These are phyloP conservation scores for Dryomyza anilis DNA, from an alignment of 2,888 invertebrate genomes.

Conservation along the genomic window DNA sequence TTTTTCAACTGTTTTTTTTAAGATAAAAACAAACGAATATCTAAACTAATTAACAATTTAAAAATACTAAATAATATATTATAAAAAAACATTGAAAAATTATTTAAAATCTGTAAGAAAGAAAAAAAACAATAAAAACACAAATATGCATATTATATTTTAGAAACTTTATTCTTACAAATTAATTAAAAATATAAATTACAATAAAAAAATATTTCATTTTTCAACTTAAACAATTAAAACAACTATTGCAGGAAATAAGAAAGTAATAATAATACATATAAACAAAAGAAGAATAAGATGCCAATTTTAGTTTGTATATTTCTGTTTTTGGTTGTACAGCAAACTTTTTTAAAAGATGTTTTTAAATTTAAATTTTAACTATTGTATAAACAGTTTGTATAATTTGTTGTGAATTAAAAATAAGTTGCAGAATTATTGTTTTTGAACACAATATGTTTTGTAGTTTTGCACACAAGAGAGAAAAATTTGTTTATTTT, in stretches of 20 bases:
- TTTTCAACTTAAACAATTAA: conserved; percentile 12
- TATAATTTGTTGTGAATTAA: no score
- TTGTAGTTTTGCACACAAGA: no score
- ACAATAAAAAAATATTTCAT: conserved; percentile 16
- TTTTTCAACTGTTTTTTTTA: no score
- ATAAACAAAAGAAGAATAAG: no score
- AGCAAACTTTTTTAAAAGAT: no score
- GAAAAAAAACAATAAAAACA: background rate
- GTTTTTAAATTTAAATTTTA: background rate
- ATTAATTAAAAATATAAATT: conserved; percentile 19
- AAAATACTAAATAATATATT: background rate
- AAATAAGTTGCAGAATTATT: no score
- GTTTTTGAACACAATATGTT: no score
- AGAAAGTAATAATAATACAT: no score
- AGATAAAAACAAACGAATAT: background rate
- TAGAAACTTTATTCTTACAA: conserved; percentile 26
- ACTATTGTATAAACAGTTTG: no score
- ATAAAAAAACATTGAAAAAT: background rate
- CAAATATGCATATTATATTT: conserved; percentile 9
- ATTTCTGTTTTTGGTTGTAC: no score
- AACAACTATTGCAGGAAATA: conserved; percentile 13
- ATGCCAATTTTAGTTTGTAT: no score
- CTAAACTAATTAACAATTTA: background rate
- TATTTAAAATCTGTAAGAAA: background rate
- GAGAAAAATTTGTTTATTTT: background rate